Evolutionary conservation across 64 coral and sea anemone genomes (phyloP), one percentile per base, ranked within the genome.

Genomic region (Montipora capricornis): DNA sequence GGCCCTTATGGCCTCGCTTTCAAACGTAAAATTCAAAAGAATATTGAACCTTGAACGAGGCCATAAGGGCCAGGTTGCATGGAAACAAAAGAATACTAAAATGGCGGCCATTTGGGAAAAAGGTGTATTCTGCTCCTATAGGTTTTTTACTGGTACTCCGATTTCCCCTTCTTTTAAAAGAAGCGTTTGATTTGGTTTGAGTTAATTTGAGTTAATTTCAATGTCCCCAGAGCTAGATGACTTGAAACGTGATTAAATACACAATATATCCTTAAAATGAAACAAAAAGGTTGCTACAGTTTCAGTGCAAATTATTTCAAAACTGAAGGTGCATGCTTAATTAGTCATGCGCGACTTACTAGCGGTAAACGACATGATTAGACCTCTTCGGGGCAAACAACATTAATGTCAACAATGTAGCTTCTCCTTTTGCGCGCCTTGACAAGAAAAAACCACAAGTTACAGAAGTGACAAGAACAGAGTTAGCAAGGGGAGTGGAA

Each of bases 341-440:
- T 17, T 17, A 49, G 17, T 49, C 5, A 3, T 49, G 45, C 66
- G 48, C 46, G 64, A 86, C 64, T 86, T 71, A 86, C 61, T 86
- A 19, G 61, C 8, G 68, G 62, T 69, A 49, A 8, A 19, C 45
- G 16, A 16, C 29, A 16, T 58, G 24, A 64, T 7, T 71, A 86
- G 15, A 37, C 66, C 37, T 86, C 82, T 2, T 86, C 64, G 47
- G 82, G 82, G n/a, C 12, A 86, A 22, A 86, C 47, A 50, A 50
- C 62, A 71, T 86, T 86, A 20, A 86, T 68, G 64, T 50, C 45
- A 70, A 71, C 7, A 73, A 62, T 86, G 82, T 13, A 47, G 8
- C 17, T 10, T 44, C 82, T 68, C 62, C 6, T 50, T 15, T 45
- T 19, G 6, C 68, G 82, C 17, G 62, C 82, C 82, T 86, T 86